Evolutionary conservation across 2,888 invertebrate genomes (phyloP).

Genomic region (Cepaea hortensis): DNA sequence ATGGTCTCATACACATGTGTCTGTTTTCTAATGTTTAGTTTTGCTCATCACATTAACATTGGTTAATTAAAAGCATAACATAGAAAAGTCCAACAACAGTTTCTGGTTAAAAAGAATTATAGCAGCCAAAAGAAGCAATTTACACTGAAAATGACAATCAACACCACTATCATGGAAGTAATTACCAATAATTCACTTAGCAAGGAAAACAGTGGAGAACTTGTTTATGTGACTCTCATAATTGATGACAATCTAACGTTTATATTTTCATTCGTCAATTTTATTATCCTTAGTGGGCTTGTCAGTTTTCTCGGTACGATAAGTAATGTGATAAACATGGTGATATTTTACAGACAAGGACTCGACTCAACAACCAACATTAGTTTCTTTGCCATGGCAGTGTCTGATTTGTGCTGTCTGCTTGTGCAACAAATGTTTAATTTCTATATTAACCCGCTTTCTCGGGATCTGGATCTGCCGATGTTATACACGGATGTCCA

Average conservation of each 20-base stretch:
- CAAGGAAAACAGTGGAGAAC: too few relatives aligned
- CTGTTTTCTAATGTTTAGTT: too few relatives aligned
- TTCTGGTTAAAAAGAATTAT: too few relatives aligned
- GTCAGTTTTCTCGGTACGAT: not conserved
- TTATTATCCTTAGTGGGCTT: not conserved
- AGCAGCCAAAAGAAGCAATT: too few relatives aligned
- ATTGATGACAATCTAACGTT: not conserved
- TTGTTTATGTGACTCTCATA: not conserved
- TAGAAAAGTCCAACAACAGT: too few relatives aligned
- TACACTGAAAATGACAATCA: too few relatives aligned
- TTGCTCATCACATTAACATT: too few relatives aligned
- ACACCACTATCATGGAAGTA: too few relatives aligned
- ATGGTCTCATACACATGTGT: too few relatives aligned
- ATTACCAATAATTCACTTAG: too few relatives aligned
- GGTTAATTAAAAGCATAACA: too few relatives aligned
- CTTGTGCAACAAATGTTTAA: not conserved
- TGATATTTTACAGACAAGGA: conserved; percentile 3
- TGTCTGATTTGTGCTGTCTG: not conserved
- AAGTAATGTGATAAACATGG: not conserved
- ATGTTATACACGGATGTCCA: not conserved
- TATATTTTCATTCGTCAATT: not conserved
- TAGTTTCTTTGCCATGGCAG: not conserved
- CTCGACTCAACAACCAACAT: not conserved
- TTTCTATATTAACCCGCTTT: not conserved
- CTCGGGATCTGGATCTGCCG: not conserved